Conservation (phyloP, 2,888 invertebrate genomes). For the Scrobipalpa atriplicella region DNA sequence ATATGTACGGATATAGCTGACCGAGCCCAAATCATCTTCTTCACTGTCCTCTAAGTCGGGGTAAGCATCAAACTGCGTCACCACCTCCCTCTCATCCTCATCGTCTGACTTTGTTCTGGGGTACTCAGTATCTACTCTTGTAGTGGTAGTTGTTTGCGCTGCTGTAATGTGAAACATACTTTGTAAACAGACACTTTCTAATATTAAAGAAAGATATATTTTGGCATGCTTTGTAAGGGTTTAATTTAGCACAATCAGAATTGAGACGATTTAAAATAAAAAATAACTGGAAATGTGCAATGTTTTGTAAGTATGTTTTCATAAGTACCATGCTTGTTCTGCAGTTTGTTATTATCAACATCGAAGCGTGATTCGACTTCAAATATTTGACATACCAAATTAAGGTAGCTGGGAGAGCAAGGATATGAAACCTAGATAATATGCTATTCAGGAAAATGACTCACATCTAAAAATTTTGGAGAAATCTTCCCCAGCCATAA, state of each 20-base stretch:
- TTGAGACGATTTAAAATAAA: background rate
- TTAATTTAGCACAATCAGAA: background rate
- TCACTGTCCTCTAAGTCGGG: constrained; percentile 91
- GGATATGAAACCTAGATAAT: background rate
- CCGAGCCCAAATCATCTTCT: constrained; percentile 86
- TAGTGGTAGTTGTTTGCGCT: constrained; percentile 31
- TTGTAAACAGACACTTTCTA: background rate
- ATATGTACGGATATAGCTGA: constrained; percentile 84
- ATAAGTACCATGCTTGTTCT: background rate
- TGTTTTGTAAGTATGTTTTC: background rate
- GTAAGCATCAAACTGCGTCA: constrained; percentile 85
- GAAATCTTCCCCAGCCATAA: constrained; percentile 93
- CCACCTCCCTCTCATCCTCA: constrained; percentile 66
- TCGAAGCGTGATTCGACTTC: background rate
- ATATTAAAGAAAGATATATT: background rate
- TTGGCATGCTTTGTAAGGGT: background rate
- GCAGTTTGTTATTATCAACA: background rate
- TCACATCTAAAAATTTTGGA: constrained; percentile 81
- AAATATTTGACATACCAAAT: background rate
- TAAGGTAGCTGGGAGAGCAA: background rate
- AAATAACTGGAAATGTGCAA: background rate
- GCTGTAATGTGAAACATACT: constrained; percentile 16
- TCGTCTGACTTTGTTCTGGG: constrained; percentile 52
- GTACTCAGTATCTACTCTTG: constrained; percentile 27
- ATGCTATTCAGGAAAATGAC: constrained; percentile 16